Evolutionary conservation across 2,888 invertebrate species (phyloP).

Genomic region (Euplexia lucipara): DNA sequence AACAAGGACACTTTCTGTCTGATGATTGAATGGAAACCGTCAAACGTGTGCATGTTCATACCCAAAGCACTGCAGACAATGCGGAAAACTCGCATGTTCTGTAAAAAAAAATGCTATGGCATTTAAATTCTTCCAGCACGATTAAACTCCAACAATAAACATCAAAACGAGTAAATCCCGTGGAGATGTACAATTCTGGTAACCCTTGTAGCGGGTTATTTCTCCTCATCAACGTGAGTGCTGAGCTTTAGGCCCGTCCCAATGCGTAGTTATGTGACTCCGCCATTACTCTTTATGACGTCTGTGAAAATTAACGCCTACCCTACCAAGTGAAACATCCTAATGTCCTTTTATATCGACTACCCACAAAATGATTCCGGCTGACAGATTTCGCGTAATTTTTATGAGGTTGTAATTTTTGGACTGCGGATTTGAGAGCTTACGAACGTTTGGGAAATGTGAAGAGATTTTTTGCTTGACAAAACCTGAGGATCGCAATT

Average conservation of each 20-base stretch:
- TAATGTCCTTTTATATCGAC: conserved; percentile 54
- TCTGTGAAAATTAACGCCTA: conserved; percentile 70
- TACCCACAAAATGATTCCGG: conserved; percentile 47
- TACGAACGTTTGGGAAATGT: conserved; percentile 13
- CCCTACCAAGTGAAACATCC: conserved; percentile 62
- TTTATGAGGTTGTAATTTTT: conserved; percentile 41
- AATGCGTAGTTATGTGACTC: conserved; percentile 70
- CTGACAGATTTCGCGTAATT: conserved; percentile 58
- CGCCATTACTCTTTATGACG: conserved; percentile 76
- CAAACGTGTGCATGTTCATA: too few relatives aligned
- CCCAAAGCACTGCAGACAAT: neutral
- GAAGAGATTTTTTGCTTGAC: conserved; percentile 15
- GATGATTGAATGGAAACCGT: too few relatives aligned
- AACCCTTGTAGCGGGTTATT: conserved; percentile 64
- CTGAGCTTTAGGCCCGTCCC: conserved; percentile 63
- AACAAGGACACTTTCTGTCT: too few relatives aligned
- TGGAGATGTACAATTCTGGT: conserved; percentile 64
- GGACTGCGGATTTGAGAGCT: conserved; percentile 20
- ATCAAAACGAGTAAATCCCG: conserved; percentile 55
- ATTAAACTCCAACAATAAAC: conserved; percentile 25
- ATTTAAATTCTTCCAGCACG: conserved; percentile 18
- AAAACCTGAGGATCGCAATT: conserved; percentile 12
- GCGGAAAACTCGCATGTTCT: neutral
- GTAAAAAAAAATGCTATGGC: conserved; percentile 1
- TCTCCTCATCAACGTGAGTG: conserved; percentile 82